Evolutionary conservation across 1,140 invertebrate genomes (phyloP).

Genomic region (Ectropis grisescens): DNA sequence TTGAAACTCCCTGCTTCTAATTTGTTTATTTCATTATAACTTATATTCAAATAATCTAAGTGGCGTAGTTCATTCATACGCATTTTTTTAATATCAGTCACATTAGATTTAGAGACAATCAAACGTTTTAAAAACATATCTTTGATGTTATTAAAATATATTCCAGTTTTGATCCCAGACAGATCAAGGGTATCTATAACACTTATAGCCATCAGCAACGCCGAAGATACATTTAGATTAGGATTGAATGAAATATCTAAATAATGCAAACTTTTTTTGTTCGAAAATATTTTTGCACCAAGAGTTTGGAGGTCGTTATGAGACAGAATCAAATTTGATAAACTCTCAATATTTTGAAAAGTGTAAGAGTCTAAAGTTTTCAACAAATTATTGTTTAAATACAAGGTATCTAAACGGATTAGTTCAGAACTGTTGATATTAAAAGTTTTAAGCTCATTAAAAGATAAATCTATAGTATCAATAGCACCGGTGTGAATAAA

Average conservation of each 20-base stretch:
- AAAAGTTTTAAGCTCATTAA: slow-evolving; percentile 26
- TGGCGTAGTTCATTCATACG: no score
- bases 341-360: slow-evolving; percentile 15
- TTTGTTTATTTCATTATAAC: no score
- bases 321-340: slow-evolving; percentile 23
- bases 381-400: slow-evolving; percentile 34
- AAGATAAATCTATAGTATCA: slow-evolving; percentile 33
- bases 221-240: slow-evolving; percentile 6
- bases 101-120: no score
- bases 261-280: slow-evolving; percentile 10
- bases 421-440: slow-evolving; percentile 25
- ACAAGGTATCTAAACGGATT: slow-evolving; percentile 16
- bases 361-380: slow-evolving; percentile 10
- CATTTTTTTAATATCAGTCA: no score
- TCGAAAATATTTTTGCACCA: slow-evolving; percentile 10
- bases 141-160: slow-evolving; percentile 14
- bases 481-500: slow-evolving; percentile 26
- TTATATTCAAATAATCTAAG: no score
- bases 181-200: slow-evolving; percentile 21
- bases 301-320: slow-evolving; percentile 23
- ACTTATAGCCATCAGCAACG: slow-evolving; percentile 6
- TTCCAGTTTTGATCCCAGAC: slow-evolving; percentile 15
- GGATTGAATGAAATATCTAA: slow-evolving; percentile 28
- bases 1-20: no score
- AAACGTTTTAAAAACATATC: no score